Conservation (phyloP, 1,140 invertebrate species). For the Drosophila orosa region DNA sequence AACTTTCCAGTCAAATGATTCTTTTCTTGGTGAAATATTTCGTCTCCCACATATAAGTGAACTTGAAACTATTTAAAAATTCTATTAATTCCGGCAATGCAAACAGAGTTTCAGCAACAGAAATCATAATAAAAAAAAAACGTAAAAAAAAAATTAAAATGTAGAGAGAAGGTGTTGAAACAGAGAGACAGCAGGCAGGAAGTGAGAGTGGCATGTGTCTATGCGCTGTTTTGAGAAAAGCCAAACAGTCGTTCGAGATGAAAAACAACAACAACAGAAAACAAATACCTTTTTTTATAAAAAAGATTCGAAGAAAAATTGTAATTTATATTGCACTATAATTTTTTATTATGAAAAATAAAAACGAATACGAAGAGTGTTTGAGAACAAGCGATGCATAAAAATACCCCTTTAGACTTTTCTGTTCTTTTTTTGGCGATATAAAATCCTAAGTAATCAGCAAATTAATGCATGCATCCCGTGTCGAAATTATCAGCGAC, state of each 20-base stretch:
- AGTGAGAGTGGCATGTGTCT: conserved; percentile 37
- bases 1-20: conserved; percentile 38
- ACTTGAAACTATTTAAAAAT: conserved; percentile 24
- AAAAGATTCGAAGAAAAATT: conserved; percentile 71
- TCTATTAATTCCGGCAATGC: conserved; percentile 36
- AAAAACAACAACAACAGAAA: conserved; percentile 52
- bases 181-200: conserved; percentile 9
- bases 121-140: conserved; percentile 13
- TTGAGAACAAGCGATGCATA: conserved; percentile 54
- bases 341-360: conserved; percentile 81
- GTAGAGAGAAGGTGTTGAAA: conserved; percentile 12
- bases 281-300: conserved; percentile 78
- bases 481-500: conserved; percentile 35
- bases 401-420: conserved; percentile 16
- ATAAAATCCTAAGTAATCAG: conserved; percentile 18
- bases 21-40: conserved; percentile 16
- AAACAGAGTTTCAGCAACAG: conserved; percentile 34
- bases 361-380: conserved; percentile 73
- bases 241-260: conserved; percentile 79
- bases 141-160: conserved; percentile 22
- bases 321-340: conserved; percentile 74
- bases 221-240: conserved; percentile 53
- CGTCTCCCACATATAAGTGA: not conserved
- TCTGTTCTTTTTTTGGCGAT: conserved; percentile 43
- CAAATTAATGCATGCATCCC: conserved; percentile 20